Evolutionary conservation across 2,797 vertebrate species (phyloP), one percentile per base, ranked within the genome.

Genomic region (Hypotaenidia okinawae): DNA sequence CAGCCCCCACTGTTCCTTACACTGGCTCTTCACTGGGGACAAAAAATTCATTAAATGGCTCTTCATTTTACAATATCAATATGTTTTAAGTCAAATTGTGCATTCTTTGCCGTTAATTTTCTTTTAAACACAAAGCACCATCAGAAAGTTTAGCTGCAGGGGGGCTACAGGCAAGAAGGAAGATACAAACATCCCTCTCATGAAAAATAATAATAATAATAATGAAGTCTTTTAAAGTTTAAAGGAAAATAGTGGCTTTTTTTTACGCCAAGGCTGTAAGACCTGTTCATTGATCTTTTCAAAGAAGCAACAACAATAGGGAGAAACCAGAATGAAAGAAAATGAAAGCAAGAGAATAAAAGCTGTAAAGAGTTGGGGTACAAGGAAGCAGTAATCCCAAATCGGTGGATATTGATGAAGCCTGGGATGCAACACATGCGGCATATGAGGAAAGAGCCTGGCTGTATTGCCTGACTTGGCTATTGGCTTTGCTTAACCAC

Each of bases 11-110:
- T 97, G 96, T 97, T 97, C 79, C 85, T 94, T 93, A 94, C 91
- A 78, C 94, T 81, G 68, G 64, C 94, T 95, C 87, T 96, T 97
- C 95, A 95, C 91, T 87, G 94, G 86, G 95, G 94, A 96, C 95
- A 97, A 95, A 97, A 94, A 96, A 96, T 93, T 95, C 95, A 97
- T 97, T 97, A 96, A 93, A 97, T 95, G 86, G 87, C 95, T 88
- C 76, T 92, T 94, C 89, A 96, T 97, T 96, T 95, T 86, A 94
- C 87, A 91, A 69, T 96, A 95, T 97, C 97, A 97, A 96, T 97
- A 96, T 96, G 91, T 97, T 97, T 97, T 96, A 97, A 97, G 90
- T 95, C 95, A 97, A 97, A 98, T 96, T 94, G 90, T 93, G 74
- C 92, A 95, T 97, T 96, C 95, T 96, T 96, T 81, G 87, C 91